A percentile compares a stretch with the other conserved stretches of the same genome.
These are phyloP conservation scores for Pollenia amentaria DNA, from an alignment of 2,888 invertebrate genomes.

Conservation along the genomic window DNA sequence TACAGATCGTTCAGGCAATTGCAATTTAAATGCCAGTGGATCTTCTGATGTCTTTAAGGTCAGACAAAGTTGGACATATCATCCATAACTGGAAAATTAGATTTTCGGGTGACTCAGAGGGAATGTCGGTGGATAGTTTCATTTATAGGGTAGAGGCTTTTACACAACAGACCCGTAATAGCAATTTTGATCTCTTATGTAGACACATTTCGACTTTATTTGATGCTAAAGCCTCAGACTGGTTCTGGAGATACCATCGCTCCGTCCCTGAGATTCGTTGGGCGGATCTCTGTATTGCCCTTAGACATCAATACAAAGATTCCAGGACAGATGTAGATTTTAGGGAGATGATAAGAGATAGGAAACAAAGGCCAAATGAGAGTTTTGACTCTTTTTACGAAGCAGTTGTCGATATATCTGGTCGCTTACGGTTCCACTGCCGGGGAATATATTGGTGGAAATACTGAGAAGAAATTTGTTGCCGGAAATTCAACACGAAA, in stretches of 20 bases:
- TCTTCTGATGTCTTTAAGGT: neutral
- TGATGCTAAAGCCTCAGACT: constrained; percentile 53
- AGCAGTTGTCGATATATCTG: constrained; percentile 25
- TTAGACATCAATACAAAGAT: constrained; percentile 41
- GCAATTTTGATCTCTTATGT: constrained; percentile 43
- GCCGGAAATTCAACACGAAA: constrained; percentile 53
- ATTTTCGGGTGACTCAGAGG: constrained; percentile 17
- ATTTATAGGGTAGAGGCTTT: constrained; percentile 57
- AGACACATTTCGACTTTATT: constrained; percentile 34
- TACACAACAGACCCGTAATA: constrained; percentile 24
- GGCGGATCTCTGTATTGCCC: constrained; percentile 41
- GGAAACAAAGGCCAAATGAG: constrained; percentile 43
- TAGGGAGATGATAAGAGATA: constrained; percentile 12
- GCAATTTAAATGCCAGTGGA: no score
- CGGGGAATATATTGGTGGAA: constrained; percentile 35
- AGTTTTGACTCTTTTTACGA: constrained; percentile 51
- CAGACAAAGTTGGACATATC: constrained; percentile 7
- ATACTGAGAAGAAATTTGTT: constrained; percentile 48
- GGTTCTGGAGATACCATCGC: constrained; percentile 61
- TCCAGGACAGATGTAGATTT: neutral
- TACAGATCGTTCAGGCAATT: no score
- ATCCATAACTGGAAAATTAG: constrained; percentile 44
- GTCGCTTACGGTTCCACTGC: constrained; percentile 31
- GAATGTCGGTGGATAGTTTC: constrained; percentile 60
- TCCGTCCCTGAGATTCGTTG: constrained; percentile 36